Conservation (phyloP, 1,140 invertebrate species). For the Charaxes varanes region DNA sequence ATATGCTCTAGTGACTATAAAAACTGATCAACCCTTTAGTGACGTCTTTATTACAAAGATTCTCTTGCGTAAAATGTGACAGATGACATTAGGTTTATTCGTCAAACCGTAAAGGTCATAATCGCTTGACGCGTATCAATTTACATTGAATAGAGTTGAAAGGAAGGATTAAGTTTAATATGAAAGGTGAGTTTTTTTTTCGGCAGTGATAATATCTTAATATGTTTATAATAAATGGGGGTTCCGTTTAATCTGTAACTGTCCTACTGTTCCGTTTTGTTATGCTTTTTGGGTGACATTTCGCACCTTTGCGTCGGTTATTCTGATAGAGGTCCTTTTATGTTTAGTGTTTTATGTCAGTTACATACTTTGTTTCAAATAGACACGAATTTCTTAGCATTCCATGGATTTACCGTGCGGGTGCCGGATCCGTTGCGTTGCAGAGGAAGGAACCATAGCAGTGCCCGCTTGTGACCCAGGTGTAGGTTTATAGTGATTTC, state of each 20-base stretch:
- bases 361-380: background rate
- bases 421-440: no score
- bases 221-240: conserved; percentile 64
- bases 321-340: conserved; percentile 21
- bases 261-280: conserved; percentile 42
- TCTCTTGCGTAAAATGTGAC: conserved; percentile 11
- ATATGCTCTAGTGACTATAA: conserved; percentile 4
- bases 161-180: conserved; percentile 56
- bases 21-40: conserved; percentile 37
- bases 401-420: no score
- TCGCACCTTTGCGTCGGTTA: conserved; percentile 57
- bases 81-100: conserved; percentile 13
- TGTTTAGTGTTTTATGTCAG: no score
- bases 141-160: conserved; percentile 36
- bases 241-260: conserved; percentile 65
- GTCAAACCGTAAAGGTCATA: conserved; percentile 24
- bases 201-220: conserved; percentile 67
- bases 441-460: no score
- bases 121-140: conserved; percentile 28
- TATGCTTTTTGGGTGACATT: conserved; percentile 35
- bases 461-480: no score
- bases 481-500: no score
- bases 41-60: conserved; percentile 33
- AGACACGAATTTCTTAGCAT: no score
- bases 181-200: conserved; percentile 52